Evolutionary conservation across 2,888 invertebrate genomes (phyloP).

Genomic region (Ichneumon xanthorius): DNA sequence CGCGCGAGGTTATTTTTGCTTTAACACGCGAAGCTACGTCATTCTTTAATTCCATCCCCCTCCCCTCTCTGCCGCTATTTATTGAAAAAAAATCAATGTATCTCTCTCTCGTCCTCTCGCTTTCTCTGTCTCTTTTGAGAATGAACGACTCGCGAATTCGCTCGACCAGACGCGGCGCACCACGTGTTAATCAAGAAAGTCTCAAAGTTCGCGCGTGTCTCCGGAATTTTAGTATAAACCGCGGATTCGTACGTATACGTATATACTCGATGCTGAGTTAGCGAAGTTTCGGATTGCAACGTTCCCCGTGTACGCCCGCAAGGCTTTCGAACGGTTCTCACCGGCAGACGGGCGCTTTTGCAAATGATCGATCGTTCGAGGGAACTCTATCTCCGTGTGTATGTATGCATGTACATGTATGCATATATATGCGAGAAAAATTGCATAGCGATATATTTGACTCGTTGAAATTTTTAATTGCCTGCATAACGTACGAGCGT

Average conservation of each 20-base stretch:
- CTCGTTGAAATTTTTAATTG: background rate
- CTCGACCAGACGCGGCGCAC: background rate
- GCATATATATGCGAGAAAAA: background rate
- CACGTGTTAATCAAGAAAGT: conserved; percentile 18
- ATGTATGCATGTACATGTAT: background rate
- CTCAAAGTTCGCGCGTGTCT: background rate
- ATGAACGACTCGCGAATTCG: conserved; percentile 8
- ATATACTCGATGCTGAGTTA: conserved; percentile 4
- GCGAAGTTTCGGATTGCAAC: conserved; percentile 28
- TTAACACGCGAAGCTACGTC: conserved; percentile 66
- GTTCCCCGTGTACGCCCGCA: background rate
- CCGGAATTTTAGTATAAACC: conserved; percentile 14
- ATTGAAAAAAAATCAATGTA: background rate
- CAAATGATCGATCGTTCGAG: conserved; percentile 27
- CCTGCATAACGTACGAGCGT: conserved; percentile 1
- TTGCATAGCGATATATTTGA: background rate
- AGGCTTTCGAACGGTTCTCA: conserved; percentile 28
- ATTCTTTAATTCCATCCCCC: conserved; percentile 2
- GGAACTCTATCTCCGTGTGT: conserved; percentile 5
- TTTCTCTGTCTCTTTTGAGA: background rate
- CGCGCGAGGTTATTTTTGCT: conserved; percentile 72
- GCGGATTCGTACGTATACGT: background rate
- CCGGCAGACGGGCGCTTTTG: background rate
- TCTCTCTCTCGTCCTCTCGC: background rate
- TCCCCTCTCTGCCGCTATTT: conserved; percentile 12